These are phyloP conservation scores for Parazoanthus darwini DNA, from an alignment of 92 coral and sea anemone genomes.

Conservation along the genomic window DNA sequence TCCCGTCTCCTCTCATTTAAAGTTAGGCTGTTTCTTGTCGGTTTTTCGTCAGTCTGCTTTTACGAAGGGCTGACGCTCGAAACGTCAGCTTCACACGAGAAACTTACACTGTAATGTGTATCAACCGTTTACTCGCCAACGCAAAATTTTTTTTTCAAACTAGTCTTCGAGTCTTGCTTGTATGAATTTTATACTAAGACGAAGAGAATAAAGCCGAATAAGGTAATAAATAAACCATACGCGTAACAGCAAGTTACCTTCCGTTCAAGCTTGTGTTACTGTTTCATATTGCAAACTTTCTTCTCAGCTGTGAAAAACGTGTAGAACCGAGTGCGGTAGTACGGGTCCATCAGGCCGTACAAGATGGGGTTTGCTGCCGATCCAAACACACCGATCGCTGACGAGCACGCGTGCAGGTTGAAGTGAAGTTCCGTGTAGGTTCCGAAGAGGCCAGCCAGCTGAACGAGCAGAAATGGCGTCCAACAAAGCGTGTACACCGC, in stretches of 20 bases:
- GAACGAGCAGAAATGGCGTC: slow-evolving; percentile 90
- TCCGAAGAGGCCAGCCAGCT: slow-evolving; percentile 83
- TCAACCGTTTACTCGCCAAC: too few species aligned
- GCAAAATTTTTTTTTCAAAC: too few species aligned
- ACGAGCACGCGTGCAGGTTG: slow-evolving; percentile 93
- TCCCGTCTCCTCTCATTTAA: too few species aligned
- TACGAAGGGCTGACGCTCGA: too few species aligned
- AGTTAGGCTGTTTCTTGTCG: too few species aligned
- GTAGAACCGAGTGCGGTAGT: slow-evolving; percentile 58
- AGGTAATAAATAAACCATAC: not conserved
- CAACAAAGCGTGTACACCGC: slow-evolving; percentile 83
- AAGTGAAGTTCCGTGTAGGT: slow-evolving; percentile 82
- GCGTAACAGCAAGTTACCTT: not conserved
- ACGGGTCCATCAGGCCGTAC: slow-evolving; percentile 79
- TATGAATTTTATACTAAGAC: too few species aligned
- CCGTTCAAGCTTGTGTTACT: not conserved
- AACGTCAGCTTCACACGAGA: too few species aligned
- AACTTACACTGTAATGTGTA: too few species aligned
- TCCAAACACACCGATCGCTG: slow-evolving; percentile 90
- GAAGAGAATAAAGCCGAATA: too few species aligned
- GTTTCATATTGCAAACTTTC: slow-evolving; percentile 19
- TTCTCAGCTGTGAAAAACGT: slow-evolving; percentile 31
- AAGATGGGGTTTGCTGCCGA: slow-evolving; percentile 82
- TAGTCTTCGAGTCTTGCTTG: too few species aligned
- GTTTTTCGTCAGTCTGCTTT: too few species aligned